Evolutionary conservation across 2,113 vertebrate species (phyloP).

Genomic region (Sinocyclocheilus anophthalmus): DNA sequence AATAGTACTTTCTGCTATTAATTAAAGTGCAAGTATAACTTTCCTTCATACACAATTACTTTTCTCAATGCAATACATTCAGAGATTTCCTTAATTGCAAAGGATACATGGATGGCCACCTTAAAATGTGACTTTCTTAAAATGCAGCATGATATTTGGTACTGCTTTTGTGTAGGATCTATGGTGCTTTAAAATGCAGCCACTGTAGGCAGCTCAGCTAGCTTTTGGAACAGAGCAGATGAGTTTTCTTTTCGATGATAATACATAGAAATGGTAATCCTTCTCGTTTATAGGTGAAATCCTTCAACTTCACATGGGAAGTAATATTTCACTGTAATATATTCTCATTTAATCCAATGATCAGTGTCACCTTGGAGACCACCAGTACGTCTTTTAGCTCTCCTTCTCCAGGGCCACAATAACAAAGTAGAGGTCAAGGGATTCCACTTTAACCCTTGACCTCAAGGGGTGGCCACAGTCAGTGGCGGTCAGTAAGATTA

Average conservation of each 20-base stretch:
- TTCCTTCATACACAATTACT: no score
- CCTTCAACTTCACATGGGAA: conserved; percentile 6
- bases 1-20: no score
- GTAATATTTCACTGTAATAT: conserved; percentile 33
- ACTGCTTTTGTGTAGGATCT: neutral
- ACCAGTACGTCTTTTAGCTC: conserved; percentile 59
- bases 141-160: neutral
- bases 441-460: conserved; percentile 80
- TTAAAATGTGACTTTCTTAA: conserved; percentile 51
- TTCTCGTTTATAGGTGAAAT: neutral
- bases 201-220: neutral
- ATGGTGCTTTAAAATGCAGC: neutral
- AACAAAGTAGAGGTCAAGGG: conserved; percentile 79
- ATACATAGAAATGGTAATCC: conserved; percentile 3
- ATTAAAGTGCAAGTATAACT: no score
- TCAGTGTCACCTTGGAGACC: conserved; percentile 49
- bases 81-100: neutral
- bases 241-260: neutral
- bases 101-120: neutral
- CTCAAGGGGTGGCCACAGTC: conserved; percentile 72
- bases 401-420: conserved; percentile 69
- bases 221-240: neutral
- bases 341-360: conserved; percentile 35
- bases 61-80: neutral
- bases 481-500: conserved; percentile 79